phyloP scores from a whole-genome alignment of 1,140 invertebrate species.

The Pseudomyrmex gracilis region DNA sequence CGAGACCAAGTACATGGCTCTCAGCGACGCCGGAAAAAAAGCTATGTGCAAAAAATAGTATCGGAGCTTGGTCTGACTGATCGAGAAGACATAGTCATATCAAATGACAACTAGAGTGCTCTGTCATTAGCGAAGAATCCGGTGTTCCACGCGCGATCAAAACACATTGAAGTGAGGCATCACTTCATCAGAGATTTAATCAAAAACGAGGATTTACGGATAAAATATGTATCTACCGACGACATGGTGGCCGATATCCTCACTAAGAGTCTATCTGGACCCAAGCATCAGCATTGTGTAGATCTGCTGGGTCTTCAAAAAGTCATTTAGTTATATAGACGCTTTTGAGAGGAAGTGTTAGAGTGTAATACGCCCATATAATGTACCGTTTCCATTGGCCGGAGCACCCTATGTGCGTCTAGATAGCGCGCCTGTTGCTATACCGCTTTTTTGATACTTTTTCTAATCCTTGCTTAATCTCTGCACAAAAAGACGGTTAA shows the following conservation, averaged over 20 bases:
- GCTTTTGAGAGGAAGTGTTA: no score
- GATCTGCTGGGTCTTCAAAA: neutral
- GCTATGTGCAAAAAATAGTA: neutral
- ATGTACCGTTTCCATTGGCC: no score
- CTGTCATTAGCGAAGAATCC: neutral
- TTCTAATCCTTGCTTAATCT: no score
- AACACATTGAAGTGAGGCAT: slow-evolving; percentile 24
- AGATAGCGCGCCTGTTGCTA: no score
- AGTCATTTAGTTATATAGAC: no score
- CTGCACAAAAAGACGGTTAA: no score
- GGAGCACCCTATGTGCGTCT: no score
- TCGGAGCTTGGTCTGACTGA: neutral
- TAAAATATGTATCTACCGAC: neutral
- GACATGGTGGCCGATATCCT: neutral
- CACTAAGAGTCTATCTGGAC: neutral
- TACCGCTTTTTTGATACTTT: no score
- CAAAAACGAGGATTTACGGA: neutral
- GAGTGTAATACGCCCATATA: no score
- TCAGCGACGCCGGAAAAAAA: slow-evolving; percentile 56
- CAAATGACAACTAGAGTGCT: slow-evolving; percentile 19
- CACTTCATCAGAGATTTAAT: neutral
- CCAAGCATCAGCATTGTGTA: neutral
- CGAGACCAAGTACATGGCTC: slow-evolving; percentile 79
- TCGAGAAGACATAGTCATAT: neutral
- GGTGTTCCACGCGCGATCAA: neutral